Base-by-base conservation (phyloP, 1,140 invertebrate species). In the Diprion similis region DNA sequence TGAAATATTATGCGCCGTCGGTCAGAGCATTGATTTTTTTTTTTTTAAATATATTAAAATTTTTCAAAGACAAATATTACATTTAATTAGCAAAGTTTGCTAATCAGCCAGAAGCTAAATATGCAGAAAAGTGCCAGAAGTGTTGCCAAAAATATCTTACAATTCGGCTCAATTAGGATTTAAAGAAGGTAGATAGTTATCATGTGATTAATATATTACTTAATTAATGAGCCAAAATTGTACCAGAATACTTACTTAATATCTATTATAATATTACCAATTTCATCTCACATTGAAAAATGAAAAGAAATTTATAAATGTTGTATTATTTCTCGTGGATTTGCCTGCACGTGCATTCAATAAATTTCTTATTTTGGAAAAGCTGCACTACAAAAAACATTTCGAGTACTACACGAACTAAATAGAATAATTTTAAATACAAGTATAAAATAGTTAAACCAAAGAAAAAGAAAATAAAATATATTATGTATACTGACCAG, bases 401-500 rank as follows among this genome's bases (percentile, higher is more conserved):
- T 71, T 71, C 10, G 24, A 59, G 51, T 59, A 59, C n/a, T 15
- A 72, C n/a, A 77, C 66, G 68, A 45, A 46, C 68, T 46, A 72
- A 64, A 75, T 71, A n/a, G 2, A 71, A 73, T 76, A 71, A 78
- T 77, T 78, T 77, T 66, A 77, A 77, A 51, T 59, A 59, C 46
- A 79, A 77, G 15, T 66, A 77, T 74, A 70, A 74, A 76, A 72
- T 68, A 73, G 68, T 48, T 72, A 72, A 76, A 75, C 71, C 69
- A 73, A 70, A 75, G 51, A 59, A 59, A 79, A 79, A 78, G 76
- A 76, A 83, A 78, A 75, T 77, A 72, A 76, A 74, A 78, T 80
- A 80, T 84, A 81, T 84, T 85, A 85, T 78, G 80, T 84, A 86
- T 82, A 85, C 81, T 85, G 85, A 88, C 85, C 84, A 87, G 85